Base-by-base conservation (phyloP, 2,797 vertebrate genomes). In the Petrocephalus schoutedeni region DNA sequence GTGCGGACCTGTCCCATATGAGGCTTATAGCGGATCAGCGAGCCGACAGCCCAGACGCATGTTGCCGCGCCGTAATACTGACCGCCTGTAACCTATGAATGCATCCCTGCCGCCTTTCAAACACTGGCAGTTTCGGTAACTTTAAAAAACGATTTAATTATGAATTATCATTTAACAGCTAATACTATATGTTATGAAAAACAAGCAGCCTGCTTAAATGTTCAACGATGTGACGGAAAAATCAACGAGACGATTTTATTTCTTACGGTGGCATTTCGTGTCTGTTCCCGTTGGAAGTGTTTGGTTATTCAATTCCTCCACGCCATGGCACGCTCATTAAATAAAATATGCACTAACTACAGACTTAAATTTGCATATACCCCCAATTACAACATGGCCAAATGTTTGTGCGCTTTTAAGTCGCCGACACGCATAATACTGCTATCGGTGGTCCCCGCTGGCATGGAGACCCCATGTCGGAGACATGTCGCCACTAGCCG, bases 391-490 rank as follows among this genome's bases (percentile, higher is more conserved):
- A 57, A 19, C 84, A 85, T 83, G 45, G 80, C n/a, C 54, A 57
- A 28, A 94, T 93, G 92, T 87, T 93, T 89, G 86, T 91, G 92
- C 92, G 92, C 92, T 92, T 90, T 91, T 89, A 90, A 91, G 93
- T 91, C 1, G 16, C 28, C 87, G 92, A 93, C 92, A 92, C 91
- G 94, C 90, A 87, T 92, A 95, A 95, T 93, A 95, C 94, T 93
- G 92, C 93, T 91, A 90, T 91, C 93, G 91, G 94, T 92, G 93
- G 57, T 94, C 92, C 92, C 93, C 92, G 16, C 71, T 41, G 71
- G 71, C 36, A 93, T 93, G 91, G 93, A 95, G 93, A 93, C 91
- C 9, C 14, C 32, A 19, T 74, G 16, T 36, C 2, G 41, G 49
- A 83, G 77, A 21, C 19, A 36, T 53, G 49, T 6, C 5, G 1